Percentiles rank a stretch among this genome's conserved stretches.
Conservation (phyloP, 1,140 invertebrate species). For the Papilio machaon region DNA sequence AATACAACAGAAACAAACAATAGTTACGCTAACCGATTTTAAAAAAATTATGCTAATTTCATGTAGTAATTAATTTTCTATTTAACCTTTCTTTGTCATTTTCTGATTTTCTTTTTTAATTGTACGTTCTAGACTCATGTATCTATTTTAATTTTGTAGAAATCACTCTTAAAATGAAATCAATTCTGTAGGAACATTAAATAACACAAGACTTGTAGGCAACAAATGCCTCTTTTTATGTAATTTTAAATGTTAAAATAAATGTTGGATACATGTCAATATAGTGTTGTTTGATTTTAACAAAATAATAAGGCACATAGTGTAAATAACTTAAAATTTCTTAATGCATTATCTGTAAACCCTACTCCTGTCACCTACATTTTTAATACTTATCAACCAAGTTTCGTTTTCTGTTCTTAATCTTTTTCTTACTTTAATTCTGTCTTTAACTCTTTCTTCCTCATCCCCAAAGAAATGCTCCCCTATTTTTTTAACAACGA, state of each 20-base stretch:
- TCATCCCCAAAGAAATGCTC: no score
- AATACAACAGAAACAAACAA: no score
- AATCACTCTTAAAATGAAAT: constrained; percentile 75
- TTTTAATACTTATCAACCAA: no score
- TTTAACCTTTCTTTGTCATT: constrained; percentile 6
- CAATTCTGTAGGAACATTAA: constrained; percentile 77
- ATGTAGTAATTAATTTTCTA: not conserved
- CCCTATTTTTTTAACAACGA: no score
- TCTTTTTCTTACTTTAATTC: no score
- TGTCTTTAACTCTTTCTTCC: no score
- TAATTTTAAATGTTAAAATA: constrained; percentile 82
- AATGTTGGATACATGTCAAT: constrained; percentile 80
- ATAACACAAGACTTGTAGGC: constrained; percentile 80
- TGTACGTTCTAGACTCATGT: constrained; percentile 22
- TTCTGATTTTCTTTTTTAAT: constrained; percentile 18
- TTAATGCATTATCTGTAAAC: no score
- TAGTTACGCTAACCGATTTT: no score
- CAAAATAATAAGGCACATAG: not conserved
- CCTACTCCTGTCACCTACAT: no score
- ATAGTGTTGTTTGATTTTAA: constrained; percentile 63
- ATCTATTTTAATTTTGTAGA: constrained; percentile 24
- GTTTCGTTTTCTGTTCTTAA: no score
- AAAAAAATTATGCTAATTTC: no score
- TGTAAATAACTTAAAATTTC: no score
- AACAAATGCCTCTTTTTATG: constrained; percentile 77